A percentile compares a stretch with the other conserved stretches of the same genome.
Evolutionary conservation across 2,888 invertebrate species (phyloP).

Genomic region (Nomada goodeniana): DNA sequence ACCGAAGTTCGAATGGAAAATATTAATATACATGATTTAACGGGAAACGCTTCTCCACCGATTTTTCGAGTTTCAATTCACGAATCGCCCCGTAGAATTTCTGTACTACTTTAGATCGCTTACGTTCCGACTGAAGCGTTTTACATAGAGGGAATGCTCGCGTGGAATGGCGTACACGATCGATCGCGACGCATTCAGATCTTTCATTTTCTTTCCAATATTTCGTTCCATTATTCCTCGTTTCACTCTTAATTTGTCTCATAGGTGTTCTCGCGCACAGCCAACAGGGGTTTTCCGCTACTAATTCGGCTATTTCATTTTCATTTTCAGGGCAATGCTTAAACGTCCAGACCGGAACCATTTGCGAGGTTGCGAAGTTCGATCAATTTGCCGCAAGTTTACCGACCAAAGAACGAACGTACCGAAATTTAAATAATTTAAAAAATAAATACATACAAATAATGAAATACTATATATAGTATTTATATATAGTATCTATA

Average conservation of each 20-base stretch:
- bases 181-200: constrained; percentile 26
- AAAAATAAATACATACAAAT: constrained; percentile 11
- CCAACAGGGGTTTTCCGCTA: constrained; percentile 39
- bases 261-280: background rate
- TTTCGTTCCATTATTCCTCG: background rate
- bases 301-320: constrained; percentile 65
- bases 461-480: constrained; percentile 25
- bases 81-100: background rate
- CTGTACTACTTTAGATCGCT: constrained; percentile 37
- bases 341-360: constrained; percentile 75
- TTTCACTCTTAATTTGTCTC: background rate
- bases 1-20: too few relatives aligned
- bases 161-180: constrained; percentile 49
- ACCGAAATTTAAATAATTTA: constrained; percentile 29
- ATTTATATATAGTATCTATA: constrained; percentile 32
- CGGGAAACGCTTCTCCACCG: too few relatives aligned
- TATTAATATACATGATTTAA: too few relatives aligned
- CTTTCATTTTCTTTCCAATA: background rate
- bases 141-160: constrained; percentile 55
- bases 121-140: constrained; percentile 11
- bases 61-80: too few relatives aligned
- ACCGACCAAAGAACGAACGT: constrained; percentile 70
- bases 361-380: constrained; percentile 71
- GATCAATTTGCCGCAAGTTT: constrained; percentile 66
- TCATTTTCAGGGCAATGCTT: constrained; percentile 80